Base-by-base conservation (phyloP, 2,113 vertebrate genomes). In the Haplochromis burtoni region DNA sequence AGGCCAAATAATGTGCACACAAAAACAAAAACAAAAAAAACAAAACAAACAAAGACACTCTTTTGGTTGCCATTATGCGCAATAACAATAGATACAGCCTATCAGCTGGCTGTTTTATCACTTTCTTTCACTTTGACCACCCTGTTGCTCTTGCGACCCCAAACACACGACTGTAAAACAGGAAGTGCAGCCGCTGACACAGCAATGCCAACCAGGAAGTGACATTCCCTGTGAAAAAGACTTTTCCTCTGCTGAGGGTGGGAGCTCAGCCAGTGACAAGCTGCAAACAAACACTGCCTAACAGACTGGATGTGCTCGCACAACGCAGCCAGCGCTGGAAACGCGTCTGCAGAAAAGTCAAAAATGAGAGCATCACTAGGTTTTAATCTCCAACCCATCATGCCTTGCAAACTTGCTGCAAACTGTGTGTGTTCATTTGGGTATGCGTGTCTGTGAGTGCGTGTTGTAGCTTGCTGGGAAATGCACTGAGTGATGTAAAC, bases 171-270 rank as follows among this genome's bases (percentile, higher is more conserved):
- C 85, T 88, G 76, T 54, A 53, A 71, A 85, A 84, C 42, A 90
- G 92, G 92, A 93, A 92, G 81, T 42, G 10, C 5, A 53, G 51
- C 26, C n/a, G 55, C 85, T 88, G 87, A 89, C 87, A 4, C 85
- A 59, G 92, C 88, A 84, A 24, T 63, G 8, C 4, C 82, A 7
- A 86, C 83, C 40, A 80, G 66, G 83, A 87, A 90, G 79, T 49
- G 51, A 78, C 57, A 73, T 51, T 87, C 59, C 55, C 82, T 9
- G 13, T 42, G 29, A 87, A 31, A 24, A n/a, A 35, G 47, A 33
- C 57, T 40, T 83, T 89, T 81, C 53, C 86, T 91, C 45, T 16
- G 24, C 59, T 3, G n/a, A 24, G 55, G 17, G 14, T 26, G 33
- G 35, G 51, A 83, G 19, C 13, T 26, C 73, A 38, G 16, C 45